phyloP scores from a whole-genome alignment of 1,140 invertebrate species.

The Homarus americanus region DNA sequence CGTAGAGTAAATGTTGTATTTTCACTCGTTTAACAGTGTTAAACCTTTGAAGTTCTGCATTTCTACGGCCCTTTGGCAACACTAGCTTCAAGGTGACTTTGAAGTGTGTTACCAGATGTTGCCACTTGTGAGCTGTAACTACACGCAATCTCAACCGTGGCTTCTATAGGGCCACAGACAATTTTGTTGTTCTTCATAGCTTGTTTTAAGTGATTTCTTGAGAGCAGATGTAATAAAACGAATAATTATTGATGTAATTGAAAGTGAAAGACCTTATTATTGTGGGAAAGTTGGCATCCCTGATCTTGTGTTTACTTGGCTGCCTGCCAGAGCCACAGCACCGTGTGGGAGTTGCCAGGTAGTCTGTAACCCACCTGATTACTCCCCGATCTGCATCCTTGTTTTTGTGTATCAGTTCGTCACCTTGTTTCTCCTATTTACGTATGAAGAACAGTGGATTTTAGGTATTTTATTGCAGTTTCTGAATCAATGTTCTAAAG shows the following conservation, averaged over 20 bases:
- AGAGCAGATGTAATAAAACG: too few species aligned
- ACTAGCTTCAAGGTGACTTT: constrained; percentile 66
- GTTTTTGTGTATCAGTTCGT: constrained; percentile 43
- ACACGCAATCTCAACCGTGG: neutral
- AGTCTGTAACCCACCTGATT: constrained; percentile 2
- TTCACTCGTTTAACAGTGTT: too few species aligned
- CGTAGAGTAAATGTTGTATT: too few species aligned
- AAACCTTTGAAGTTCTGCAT: neutral
- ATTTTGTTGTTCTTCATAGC: too few species aligned
- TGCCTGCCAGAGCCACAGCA: constrained; percentile 48
- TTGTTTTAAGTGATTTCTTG: too few species aligned
- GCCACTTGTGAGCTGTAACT: neutral
- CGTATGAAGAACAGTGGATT: too few species aligned
- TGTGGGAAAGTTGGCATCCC: constrained; percentile 35
- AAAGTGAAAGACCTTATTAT: neutral
- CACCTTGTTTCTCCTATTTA: too few species aligned
- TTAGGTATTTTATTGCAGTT: too few species aligned
- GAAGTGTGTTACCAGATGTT: constrained; percentile 53
- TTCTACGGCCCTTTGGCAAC: constrained; percentile 35
- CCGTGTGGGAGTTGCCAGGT: constrained; percentile 10
- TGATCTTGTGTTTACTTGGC: constrained; percentile 67
- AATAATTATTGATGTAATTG: neutral
- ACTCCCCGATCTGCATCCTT: constrained; percentile 28
- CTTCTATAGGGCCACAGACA: too few species aligned
- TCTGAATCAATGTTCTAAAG: too few species aligned